These are phyloP conservation scores for Chelon labrosus DNA, from an alignment of 2,797 vertebrate genomes.

Conservation along the genomic window DNA sequence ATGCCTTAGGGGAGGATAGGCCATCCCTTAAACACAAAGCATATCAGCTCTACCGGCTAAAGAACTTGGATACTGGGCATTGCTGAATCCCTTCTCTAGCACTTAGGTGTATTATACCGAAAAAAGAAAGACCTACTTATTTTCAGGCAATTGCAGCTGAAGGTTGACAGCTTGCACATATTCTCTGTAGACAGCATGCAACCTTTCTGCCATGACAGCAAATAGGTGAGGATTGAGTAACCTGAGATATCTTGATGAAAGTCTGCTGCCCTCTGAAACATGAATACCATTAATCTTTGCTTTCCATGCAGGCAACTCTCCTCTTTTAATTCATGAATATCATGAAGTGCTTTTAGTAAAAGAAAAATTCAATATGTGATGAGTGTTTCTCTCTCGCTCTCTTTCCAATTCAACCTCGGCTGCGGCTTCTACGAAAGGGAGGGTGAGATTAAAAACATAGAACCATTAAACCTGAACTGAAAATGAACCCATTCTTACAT, in stretches of 20 bases:
- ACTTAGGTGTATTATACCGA: conserved; percentile 24
- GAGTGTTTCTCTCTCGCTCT: conserved; percentile 7
- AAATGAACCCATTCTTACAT: conserved; percentile 20
- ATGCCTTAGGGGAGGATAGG: conserved; percentile 32
- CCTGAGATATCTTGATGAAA: conserved; percentile 54
- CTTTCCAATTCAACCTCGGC: conserved; percentile 13
- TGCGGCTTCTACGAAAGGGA: conserved; percentile 6
- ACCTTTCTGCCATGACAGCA: conserved; percentile 26
- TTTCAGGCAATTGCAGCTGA: conserved; percentile 36
- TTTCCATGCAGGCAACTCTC: conserved; percentile 1
- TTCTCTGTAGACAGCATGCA: conserved; percentile 42
- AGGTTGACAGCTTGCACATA: conserved; percentile 47
- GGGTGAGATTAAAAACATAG: conserved; percentile 37
- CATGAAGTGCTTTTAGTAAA: conserved; percentile 15
- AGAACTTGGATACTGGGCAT: conserved; percentile 22
- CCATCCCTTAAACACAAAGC: conserved; percentile 53
- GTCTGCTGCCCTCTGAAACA: conserved; percentile 37
- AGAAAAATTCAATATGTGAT: conserved; percentile 47
- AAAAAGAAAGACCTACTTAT: conserved; percentile 23
- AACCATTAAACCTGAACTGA: conserved; percentile 28
- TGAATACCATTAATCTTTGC: conserved; percentile 41
- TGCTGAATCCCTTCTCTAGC: conserved; percentile 7
- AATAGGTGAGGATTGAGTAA: conserved; percentile 39
- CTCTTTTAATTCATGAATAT: conserved; percentile 41
- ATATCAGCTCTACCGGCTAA: conserved; percentile 26